phyloP scores from a whole-genome alignment of 2,113 vertebrate species.

The Zapus hudsonius region DNA sequence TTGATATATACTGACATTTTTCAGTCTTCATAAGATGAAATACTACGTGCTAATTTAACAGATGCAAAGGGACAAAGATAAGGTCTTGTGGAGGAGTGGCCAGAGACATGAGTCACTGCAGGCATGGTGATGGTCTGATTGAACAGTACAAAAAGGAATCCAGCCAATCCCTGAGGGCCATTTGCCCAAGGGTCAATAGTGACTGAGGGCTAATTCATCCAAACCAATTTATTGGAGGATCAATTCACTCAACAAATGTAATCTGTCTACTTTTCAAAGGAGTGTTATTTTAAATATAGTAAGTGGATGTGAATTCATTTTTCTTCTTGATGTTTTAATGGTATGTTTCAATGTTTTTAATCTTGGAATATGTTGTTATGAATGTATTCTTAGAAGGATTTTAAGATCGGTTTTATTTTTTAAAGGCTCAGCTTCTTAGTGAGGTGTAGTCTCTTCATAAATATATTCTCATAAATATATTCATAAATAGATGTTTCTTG shows the following conservation, averaged over 20 bases:
- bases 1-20: conserved; percentile 7
- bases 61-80: not conserved
- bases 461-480: conserved; percentile 56
- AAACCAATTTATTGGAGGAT: conserved; percentile 24
- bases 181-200: not conserved
- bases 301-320: conserved; percentile 9
- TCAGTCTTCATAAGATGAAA: not conserved
- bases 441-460: conserved; percentile 37
- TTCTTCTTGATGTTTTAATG: conserved; percentile 33
- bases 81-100: not conserved
- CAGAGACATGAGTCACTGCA: not conserved
- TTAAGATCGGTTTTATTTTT: conserved; percentile 36
- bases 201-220: not conserved
- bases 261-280: not conserved
- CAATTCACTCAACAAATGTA: not conserved
- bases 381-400: conserved; percentile 28
- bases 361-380: conserved; percentile 12
- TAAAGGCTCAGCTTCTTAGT: conserved; percentile 33
- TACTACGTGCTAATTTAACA: not conserved
- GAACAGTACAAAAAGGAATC: not conserved
- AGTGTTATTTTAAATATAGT: conserved; percentile 29
- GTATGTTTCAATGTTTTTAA: conserved; percentile 37
- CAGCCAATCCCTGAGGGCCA: not conserved
- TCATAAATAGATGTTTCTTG: conserved; percentile 34
- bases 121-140: too few species aligned